phyloP scores from a whole-genome alignment of 2,113 vertebrate genomes.

The Sardina pilchardus region DNA sequence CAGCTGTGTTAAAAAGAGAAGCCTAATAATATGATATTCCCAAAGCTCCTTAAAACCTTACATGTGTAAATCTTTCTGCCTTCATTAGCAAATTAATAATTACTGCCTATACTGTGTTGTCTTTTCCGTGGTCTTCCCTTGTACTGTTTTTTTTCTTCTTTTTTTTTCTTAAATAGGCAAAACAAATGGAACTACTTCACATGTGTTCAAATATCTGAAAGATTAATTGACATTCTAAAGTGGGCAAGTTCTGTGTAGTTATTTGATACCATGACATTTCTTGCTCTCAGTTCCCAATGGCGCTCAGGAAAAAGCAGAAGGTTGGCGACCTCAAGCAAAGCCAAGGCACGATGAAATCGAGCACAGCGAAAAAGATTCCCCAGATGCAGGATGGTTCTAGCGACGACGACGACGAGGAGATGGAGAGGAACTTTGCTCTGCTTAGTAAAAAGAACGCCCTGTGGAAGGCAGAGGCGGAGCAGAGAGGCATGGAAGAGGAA shows the following conservation, averaged over 20 bases:
- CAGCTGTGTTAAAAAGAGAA: no score
- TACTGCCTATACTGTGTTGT: no score
- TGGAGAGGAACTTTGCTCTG: conserved; percentile 54
- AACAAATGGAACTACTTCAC: no score
- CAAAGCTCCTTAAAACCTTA: no score
- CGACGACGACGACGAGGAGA: conserved; percentile 38
- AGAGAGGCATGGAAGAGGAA: neutral
- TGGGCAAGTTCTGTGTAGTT: neutral
- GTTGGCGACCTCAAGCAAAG: neutral
- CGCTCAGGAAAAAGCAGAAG: neutral
- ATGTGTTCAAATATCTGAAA: no score
- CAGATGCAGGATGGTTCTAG: neutral
- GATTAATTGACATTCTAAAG: no score
- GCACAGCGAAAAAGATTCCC: neutral
- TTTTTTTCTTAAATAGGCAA: no score
- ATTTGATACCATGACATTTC: neutral
- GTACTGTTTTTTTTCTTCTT: no score
- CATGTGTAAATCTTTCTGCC: no score
- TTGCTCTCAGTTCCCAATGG: neutral
- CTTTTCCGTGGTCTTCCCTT: no score
- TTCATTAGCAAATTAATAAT: no score
- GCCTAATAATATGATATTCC: no score
- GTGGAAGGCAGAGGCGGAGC: conserved; percentile 20
- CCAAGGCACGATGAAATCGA: conserved; percentile 5
- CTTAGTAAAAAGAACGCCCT: conserved; percentile 20